Conservation (phyloP, 2,113 vertebrate species). For the Orycteropus afer region DNA sequence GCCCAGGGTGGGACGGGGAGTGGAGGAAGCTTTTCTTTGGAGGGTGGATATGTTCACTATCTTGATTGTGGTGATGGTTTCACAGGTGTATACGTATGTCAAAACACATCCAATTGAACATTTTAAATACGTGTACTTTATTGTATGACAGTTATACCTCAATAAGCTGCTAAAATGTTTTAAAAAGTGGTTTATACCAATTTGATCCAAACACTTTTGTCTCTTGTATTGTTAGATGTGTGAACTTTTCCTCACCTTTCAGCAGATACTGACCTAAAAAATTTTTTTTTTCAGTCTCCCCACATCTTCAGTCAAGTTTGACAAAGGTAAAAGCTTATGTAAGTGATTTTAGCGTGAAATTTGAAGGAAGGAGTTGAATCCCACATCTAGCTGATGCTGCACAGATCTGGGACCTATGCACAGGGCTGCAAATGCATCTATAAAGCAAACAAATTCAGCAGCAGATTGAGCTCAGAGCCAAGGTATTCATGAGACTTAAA, state of each 20-base stretch:
- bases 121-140: background rate
- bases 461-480: background rate
- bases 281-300: background rate
- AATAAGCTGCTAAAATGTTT: conserved; percentile 13
- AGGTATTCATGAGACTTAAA: background rate
- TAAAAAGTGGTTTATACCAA: conserved; percentile 31
- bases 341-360: background rate
- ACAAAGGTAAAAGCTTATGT: background rate
- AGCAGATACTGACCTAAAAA: background rate
- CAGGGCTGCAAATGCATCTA: background rate
- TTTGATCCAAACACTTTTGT: background rate
- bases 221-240: background rate
- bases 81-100: background rate
- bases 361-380: background rate
- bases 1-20: background rate
- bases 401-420: background rate
- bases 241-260: background rate
- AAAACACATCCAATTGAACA: background rate
- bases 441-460: background rate
- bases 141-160: conserved; percentile 39
- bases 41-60: background rate
- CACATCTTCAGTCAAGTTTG: background rate
- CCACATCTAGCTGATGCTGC: background rate
- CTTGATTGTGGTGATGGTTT: background rate
- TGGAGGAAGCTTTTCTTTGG: background rate